Evolutionary conservation across 2,888 invertebrate species (phyloP).

Genomic region (Drosophila stalkeri): DNA sequence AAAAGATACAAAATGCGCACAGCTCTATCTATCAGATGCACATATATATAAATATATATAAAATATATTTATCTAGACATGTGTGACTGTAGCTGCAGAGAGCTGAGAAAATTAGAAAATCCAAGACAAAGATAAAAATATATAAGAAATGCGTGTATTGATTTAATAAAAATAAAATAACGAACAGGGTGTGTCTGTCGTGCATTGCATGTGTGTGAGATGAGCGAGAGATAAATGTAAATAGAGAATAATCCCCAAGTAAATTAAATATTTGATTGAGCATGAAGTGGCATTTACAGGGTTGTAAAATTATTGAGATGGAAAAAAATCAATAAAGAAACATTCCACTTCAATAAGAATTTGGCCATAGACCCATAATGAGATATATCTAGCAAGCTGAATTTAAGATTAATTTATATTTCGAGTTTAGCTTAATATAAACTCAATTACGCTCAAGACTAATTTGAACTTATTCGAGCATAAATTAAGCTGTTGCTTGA

Average conservation of each 20-base stretch:
- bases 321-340: conserved; percentile 18
- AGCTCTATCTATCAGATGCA: conserved; percentile 45
- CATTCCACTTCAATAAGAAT: background rate
- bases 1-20: conserved; percentile 49
- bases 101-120: conserved; percentile 63
- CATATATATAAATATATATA: conserved; percentile 1
- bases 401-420: background rate
- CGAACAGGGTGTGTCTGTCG: conserved; percentile 60
- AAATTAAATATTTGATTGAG: conserved; percentile 9
- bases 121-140: conserved; percentile 76
- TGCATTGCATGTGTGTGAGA: background rate
- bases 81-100: conserved; percentile 32
- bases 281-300: background rate
- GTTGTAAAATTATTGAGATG: conserved; percentile 1
- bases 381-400: background rate
- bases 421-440: background rate
- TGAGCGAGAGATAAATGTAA: background rate
- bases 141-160: conserved; percentile 78
- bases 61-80: background rate
- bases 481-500: background rate
- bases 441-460: background rate
- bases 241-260: background rate
- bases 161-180: conserved; percentile 74
- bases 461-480: background rate
- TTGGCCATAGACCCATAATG: background rate